Base-by-base conservation (phyloP, 2,113 vertebrate species). In the Pelodiscus sinensis region DNA sequence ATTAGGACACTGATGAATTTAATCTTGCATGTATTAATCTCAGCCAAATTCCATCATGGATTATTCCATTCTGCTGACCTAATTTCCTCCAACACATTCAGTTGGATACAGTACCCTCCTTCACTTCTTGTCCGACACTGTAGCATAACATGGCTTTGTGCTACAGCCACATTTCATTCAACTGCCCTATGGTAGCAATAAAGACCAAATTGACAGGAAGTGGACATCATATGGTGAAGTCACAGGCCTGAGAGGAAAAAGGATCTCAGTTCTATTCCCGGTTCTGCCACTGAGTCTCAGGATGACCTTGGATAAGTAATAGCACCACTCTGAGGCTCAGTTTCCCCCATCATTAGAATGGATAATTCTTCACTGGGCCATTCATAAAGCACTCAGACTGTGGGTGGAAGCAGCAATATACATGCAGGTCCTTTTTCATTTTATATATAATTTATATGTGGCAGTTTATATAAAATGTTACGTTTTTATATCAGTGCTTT, bases 21-120 rank as follows among this genome's bases (percentile, higher is more conserved):
- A 44, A 44, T 44, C 44, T 44, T 44, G 44, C 44, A 44, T 44
- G 44, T 65, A 84, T 50, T 81, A 57, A 90, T 79, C 89, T 94
- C 2, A 56, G 95, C 87, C 73, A 75, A 85, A 38, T 29, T 92
- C 96, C 96, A 96, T 71, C 84, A 86, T 0, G 79, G 90, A 90
- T 95, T 95, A 93, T 96, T 96, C 90, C 95, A 92, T 94, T 95
- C 92, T 94, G 91, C 87, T 96, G 95, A 96, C 96, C 95, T 94
- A 95, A 90, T 95, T 96, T 97, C 92, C 86, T 89, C 86, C 82
- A 60, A 44, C 38, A 86, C 80, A 95, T 90, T 75, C 86, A 95
- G 86, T 81, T 57, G 80, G 91, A 87, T 87, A 92, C 65, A 88
- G 52, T 73, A 90, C 68, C 78, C 84, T 82, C 60, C 82, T 90